Evolutionary conservation across 2,113 vertebrate species (phyloP).

Genomic region (Thalassoma bifasciatum): DNA sequence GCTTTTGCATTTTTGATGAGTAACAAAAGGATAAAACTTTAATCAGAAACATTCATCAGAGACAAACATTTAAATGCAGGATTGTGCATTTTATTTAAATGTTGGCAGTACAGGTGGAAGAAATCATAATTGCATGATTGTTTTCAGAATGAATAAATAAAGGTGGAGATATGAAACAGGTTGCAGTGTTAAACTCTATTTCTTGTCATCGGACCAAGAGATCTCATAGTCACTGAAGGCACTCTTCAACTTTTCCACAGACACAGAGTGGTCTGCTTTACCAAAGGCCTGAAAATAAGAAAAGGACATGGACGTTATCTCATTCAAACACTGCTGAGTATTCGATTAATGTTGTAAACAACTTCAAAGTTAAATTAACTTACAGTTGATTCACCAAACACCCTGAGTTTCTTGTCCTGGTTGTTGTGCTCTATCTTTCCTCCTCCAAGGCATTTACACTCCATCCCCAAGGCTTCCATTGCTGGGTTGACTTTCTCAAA

Average conservation of each 20-base stretch:
- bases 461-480: slow-evolving; percentile 87
- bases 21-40: background rate
- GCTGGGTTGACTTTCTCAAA: slow-evolving; percentile 89
- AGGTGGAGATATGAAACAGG: slow-evolving; percentile 7
- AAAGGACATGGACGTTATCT: background rate
- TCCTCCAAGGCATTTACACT: slow-evolving; percentile 89
- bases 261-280: slow-evolving; percentile 90
- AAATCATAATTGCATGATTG: background rate
- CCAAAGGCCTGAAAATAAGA: slow-evolving; percentile 86
- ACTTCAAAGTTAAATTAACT: slow-evolving; percentile 42
- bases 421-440: slow-evolving; percentile 92
- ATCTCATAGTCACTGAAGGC: slow-evolving; percentile 87
- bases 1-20: fast-evolving
- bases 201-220: slow-evolving; percentile 88
- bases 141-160: background rate
- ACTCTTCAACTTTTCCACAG: slow-evolving; percentile 87
- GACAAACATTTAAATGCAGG: background rate
- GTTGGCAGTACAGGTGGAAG: slow-evolving; percentile 1
- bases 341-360: background rate
- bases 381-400: slow-evolving; percentile 92
- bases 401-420: slow-evolving; percentile 87
- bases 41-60: background rate
- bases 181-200: slow-evolving; percentile 57
- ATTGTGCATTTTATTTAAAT: slow-evolving; percentile 36
- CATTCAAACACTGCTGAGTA: background rate